These are phyloP conservation scores for Sarcophaga carnaria DNA, from an alignment of 2,888 invertebrate genomes.

Conservation along the genomic window DNA sequence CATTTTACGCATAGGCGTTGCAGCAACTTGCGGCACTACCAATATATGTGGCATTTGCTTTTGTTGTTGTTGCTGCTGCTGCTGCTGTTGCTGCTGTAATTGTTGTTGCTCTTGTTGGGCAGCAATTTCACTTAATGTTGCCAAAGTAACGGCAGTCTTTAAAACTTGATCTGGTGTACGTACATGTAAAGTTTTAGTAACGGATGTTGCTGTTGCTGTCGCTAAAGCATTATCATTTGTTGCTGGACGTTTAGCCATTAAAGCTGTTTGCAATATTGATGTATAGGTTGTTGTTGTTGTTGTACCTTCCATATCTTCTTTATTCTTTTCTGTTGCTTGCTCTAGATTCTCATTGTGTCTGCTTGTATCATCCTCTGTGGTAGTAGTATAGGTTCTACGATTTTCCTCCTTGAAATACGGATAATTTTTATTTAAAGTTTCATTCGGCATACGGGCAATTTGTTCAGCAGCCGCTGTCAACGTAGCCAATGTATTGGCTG, in stretches of 20 bases:
- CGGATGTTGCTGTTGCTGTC: slow-evolving; percentile 63
- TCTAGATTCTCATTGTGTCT: slow-evolving; percentile 6
- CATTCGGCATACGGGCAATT: slow-evolving; percentile 69
- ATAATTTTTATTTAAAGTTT: slow-evolving; percentile 50
- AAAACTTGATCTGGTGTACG: slow-evolving; percentile 77
- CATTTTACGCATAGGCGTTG: slow-evolving; percentile 55
- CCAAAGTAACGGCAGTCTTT: slow-evolving; percentile 78
- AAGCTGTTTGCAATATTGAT: slow-evolving; percentile 81
- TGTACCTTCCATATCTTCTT: slow-evolving; percentile 9
- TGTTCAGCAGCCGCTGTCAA: slow-evolving; percentile 78
- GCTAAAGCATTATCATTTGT: slow-evolving; percentile 69
- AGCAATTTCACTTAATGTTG: slow-evolving; percentile 78
- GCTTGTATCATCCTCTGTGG: background rate
- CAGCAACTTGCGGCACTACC: slow-evolving; percentile 63
- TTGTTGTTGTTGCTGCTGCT: slow-evolving; percentile 69
- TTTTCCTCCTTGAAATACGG: slow-evolving; percentile 59
- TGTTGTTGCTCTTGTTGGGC: slow-evolving; percentile 76
- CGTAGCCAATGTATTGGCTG: slow-evolving; percentile 78
- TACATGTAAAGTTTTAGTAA: slow-evolving; percentile 71
- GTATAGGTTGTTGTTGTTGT: slow-evolving; percentile 74
- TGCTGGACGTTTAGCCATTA: slow-evolving; percentile 80
- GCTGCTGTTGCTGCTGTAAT: slow-evolving; percentile 71
- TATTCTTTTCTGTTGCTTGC: slow-evolving; percentile 5
- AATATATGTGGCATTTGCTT: slow-evolving; percentile 72
- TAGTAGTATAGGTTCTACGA: slow-evolving; percentile 56